Evolutionary conservation across 92 coral and sea anemone species (phyloP), one percentile per base, ranked within the genome.

Genomic region (Zoanthus solanderi): DNA sequence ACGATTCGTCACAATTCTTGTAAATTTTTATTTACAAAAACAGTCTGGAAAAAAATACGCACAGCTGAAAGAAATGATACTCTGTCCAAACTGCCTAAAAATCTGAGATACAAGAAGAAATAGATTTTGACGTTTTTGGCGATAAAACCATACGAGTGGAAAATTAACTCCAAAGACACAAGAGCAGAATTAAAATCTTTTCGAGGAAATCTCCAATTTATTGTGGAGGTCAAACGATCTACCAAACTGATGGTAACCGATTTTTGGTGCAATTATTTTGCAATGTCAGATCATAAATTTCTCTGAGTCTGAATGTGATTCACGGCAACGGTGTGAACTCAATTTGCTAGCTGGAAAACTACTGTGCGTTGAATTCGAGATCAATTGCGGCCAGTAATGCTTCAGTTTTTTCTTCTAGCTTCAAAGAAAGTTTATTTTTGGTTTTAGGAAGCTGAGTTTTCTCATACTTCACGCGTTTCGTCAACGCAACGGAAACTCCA

Each of bases 401-500:
- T 72, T 61, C 32, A 87, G 94, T 89, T 89, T 23, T 90, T 94
- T 83, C 89, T 84, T 78, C 23, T 54, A 37, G 3, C 2, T 63
- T 63, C 72, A 6, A 23, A 9, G 15, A 30, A 53, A 23, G 30
- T 13, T 34, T 30, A 47, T 58, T 60, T 47, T 56, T 37, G 79
- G 23, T 84, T 69, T 34, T 69, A 14, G 11, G 15, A 29, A 9
- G 47, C 75, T 31, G 45, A 28, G 29, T 7, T 14, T 69, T 63
- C 15, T 34, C 15, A 69, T 69, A 48, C 53, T 71, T 72, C 53
- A 28, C 37, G 82, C 48, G 66, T 74, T 53, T 71, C 56, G 66
- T 75, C 71, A 28, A 42, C 75, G 30, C 71, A 74, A 85, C 72
- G 68, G 63, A 83, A 85, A 76, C 88, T 56, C 75, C 54, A 76